Percentiles rank a stretch among this genome's conserved stretches.
Conservation (phyloP, 2,888 invertebrate species). For the Euzophera pinguis region DNA sequence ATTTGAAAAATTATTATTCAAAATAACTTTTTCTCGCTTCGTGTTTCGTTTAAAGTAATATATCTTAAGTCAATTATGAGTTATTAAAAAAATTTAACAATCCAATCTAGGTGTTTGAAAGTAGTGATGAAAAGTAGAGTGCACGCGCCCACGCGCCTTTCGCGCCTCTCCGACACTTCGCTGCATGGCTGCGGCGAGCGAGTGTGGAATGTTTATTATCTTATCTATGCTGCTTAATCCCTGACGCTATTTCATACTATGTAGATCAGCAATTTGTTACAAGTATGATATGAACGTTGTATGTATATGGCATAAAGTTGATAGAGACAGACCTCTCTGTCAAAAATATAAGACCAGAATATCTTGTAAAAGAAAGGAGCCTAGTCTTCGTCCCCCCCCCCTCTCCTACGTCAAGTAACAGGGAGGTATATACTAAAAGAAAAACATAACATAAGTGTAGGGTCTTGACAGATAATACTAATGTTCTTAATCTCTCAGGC, state of each 20-base stretch:
- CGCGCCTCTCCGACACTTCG: slow-evolving; percentile 1
- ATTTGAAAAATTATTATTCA: too few species aligned
- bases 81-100: slow-evolving; percentile 46
- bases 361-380: too few species aligned
- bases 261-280: slow-evolving; percentile 40
- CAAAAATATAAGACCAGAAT: too few species aligned
- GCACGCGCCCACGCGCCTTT: slow-evolving; percentile 50
- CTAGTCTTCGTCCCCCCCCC: too few species aligned
- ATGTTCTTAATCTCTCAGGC: slow-evolving; percentile 32
- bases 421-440: neutral
- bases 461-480: slow-evolving; percentile 19
- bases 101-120: slow-evolving; percentile 53
- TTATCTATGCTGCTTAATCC: slow-evolving; percentile 62
- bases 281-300: too few species aligned
- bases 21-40: too few species aligned
- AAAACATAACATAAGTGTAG: neutral
- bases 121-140: slow-evolving; percentile 60
- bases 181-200: slow-evolving; percentile 15
- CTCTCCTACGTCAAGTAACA: too few species aligned
- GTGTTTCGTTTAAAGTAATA: too few species aligned
- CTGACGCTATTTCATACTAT: slow-evolving; percentile 58
- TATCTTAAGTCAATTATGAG: neutral
- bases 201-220: slow-evolving; percentile 66
- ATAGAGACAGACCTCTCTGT: too few species aligned
- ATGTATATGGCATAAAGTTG: too few species aligned